Evolutionary conservation across 2,888 invertebrate genomes (phyloP), one percentile per base, ranked within the genome.

Genomic region (Andrena minutula): DNA sequence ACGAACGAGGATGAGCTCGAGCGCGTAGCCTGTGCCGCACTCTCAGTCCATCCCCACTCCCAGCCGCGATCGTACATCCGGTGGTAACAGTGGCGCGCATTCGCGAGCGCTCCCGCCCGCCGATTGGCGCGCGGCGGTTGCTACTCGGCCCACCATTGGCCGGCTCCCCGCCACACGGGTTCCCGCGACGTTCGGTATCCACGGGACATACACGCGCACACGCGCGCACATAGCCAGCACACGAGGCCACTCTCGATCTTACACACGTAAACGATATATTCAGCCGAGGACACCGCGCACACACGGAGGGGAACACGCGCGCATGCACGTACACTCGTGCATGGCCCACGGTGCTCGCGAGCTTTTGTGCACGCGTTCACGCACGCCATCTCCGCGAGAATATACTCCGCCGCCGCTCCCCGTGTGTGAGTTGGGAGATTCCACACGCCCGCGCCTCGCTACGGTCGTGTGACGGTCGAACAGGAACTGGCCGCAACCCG

Each of bases 1-100:
- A 90, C 91, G 90, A 93, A 94, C 93, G 92, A 94, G 94, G 90
- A 90, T 86, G 91, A 90, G 86, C 88, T 89, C 90, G 86, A 85
- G 87, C 90, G 90, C 91, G 89, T 90, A 91, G 90, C 90, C 89
- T 84, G 89, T 91, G 90, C 91, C 90, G 93, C 92, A 90, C 91
- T 92, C 90, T 89, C 88, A 79, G 84, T 82, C 82, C 69, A 68
- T 88, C 91, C 91, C 92, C 91, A 88, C 92, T 82, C 87, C 78
- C 63, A n/a, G 51, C 20, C 53, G 63, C 66, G 80, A 81, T 77
- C 84, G 79, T 74, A 82, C 86, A 88, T 86, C 88, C 86, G 89
- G 87, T 88, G 83, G 86, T 85, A 82, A 86, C 86, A 85, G 85
- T 79, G 80, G 82, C 89, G 90, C 91, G 91, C 88, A 86, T 88